Conservation (phyloP, 2,113 vertebrate genomes). For the Spermophilus dauricus region DNA sequence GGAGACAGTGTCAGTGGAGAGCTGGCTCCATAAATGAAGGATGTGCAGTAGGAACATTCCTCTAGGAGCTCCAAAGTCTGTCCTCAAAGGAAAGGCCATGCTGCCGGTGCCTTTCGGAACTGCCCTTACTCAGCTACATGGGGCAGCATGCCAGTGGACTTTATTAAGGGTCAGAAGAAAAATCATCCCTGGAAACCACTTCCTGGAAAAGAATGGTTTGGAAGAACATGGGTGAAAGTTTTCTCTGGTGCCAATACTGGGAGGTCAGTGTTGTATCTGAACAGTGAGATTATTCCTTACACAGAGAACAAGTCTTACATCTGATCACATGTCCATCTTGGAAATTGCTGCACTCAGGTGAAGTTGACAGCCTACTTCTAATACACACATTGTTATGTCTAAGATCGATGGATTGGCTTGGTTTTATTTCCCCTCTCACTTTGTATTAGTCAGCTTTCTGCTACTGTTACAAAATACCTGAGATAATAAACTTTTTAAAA, state of each 20-base stretch:
- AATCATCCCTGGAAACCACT: not conserved
- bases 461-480: not conserved
- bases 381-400: not conserved
- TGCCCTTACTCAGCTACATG: not conserved
- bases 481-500: not conserved
- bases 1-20: not conserved
- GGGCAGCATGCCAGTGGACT: not conserved
- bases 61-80: not conserved
- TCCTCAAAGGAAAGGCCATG: not conserved
- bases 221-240: not conserved
- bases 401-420: not conserved
- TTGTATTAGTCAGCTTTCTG: not conserved
- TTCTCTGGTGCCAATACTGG: not conserved
- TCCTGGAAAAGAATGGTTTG: constrained; percentile 1
- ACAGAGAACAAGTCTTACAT: not conserved
- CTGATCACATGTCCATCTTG: not conserved
- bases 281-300: not conserved
- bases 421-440: not conserved
- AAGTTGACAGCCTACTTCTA: not conserved
- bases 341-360: not conserved
- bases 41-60: not conserved
- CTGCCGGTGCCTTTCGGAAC: not conserved
- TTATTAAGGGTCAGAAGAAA: not conserved
- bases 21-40: not conserved
- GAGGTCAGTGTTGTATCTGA: not conserved